Evolutionary conservation across 1,140 invertebrate species (phyloP).

Genomic region (Drosophila navojoa): DNA sequence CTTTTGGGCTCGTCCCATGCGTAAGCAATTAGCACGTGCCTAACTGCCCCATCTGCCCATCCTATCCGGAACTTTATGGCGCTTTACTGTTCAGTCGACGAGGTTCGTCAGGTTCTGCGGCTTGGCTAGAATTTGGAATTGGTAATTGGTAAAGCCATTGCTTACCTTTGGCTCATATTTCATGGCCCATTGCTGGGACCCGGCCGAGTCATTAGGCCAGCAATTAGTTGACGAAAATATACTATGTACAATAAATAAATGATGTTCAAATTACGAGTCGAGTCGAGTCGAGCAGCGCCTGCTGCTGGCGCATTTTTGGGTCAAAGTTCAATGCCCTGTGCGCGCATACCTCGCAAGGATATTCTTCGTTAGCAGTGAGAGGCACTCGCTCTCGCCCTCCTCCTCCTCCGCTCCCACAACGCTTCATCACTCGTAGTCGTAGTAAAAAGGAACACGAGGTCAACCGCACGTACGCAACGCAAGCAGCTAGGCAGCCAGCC

Average conservation of each 20-base stretch:
- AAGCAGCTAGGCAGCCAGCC: constrained; percentile 2
- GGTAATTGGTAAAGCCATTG: constrained; percentile 1
- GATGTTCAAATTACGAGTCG: constrained; percentile 61
- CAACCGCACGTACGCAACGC: constrained; percentile 64
- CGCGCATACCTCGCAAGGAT: constrained; percentile 57
- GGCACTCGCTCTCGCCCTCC: neutral
- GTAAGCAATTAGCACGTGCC: constrained; percentile 78
- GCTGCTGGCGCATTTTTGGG: constrained; percentile 59
- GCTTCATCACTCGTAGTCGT: constrained; percentile 11
- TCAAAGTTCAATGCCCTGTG: constrained; percentile 64
- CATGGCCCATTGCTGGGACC: constrained; percentile 1
- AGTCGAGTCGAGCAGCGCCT: constrained; percentile 39
- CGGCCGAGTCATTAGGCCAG: constrained; percentile 24
- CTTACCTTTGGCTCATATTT: constrained; percentile 24
- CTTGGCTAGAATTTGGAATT: constrained; percentile 19
- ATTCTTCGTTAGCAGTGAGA: constrained; percentile 40
- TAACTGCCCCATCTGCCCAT: constrained; percentile 13
- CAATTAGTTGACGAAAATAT: constrained; percentile 52
- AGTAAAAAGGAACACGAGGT: constrained; percentile 63
- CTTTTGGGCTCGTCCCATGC: constrained; percentile 42
- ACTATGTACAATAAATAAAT: constrained; percentile 66
- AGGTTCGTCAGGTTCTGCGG: constrained; percentile 51
- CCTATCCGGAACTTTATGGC: constrained; percentile 68
- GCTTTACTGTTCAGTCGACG: constrained; percentile 63
- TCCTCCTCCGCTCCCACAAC: neutral